A percentile compares a stretch with the other conserved stretches of the same genome.
These are phyloP conservation scores for Lepidonotus clava DNA, from an alignment of 2,888 invertebrate species.

Conservation along the genomic window DNA sequence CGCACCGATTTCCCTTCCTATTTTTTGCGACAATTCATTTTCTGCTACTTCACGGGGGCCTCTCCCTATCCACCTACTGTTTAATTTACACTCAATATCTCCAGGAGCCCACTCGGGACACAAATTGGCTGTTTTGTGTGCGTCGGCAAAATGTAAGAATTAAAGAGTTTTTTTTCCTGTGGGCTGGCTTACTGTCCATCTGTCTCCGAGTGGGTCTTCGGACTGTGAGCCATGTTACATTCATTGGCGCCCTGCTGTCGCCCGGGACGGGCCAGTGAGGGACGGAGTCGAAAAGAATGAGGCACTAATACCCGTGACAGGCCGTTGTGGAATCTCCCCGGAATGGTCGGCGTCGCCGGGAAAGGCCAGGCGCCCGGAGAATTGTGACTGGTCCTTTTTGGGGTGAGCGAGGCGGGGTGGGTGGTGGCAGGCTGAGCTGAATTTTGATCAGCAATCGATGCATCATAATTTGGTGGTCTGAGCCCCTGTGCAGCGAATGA, in stretches of 20 bases:
- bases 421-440: too few species aligned
- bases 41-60: background rate
- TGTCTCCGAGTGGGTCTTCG: background rate
- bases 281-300: background rate
- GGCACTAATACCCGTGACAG: background rate
- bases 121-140: background rate
- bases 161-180: background rate
- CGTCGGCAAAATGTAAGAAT: background rate
- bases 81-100: background rate
- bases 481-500: too few species aligned
- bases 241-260: background rate
- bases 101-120: background rate
- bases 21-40: background rate
- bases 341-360: too few species aligned
- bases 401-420: too few species aligned
- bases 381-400: too few species aligned
- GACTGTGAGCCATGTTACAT: background rate
- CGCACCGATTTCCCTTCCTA: too few species aligned
- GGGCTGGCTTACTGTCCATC: background rate
- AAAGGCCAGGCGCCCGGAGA: too few species aligned
- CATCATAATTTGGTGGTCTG: too few species aligned
- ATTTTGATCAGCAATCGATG: too few species aligned
- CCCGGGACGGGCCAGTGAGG: background rate
- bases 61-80: background rate
- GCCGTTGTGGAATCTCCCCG: background rate